Percentiles rank a stretch among this genome's conserved stretches.
These are phyloP conservation scores for Sciurus carolinensis DNA, from an alignment of 2,797 vertebrate genomes.

Conservation along the genomic window DNA sequence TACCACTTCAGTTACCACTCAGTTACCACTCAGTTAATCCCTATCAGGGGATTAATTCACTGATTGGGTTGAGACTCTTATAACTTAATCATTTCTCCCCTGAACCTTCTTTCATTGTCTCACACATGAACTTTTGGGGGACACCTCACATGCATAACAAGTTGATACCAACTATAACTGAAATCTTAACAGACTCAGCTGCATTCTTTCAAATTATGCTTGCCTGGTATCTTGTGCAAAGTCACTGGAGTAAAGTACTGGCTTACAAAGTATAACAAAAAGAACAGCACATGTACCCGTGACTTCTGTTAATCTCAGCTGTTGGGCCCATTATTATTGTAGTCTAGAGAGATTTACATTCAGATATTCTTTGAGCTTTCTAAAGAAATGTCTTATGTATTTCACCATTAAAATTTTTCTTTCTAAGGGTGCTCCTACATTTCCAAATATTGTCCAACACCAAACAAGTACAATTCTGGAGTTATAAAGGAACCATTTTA, in stretches of 20 bases:
- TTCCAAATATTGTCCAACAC: conserved; percentile 9
- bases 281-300: not conserved
- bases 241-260: not conserved
- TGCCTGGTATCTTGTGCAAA: not conserved
- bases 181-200: not conserved
- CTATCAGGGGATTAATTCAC: too few relatives aligned
- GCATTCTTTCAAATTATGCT: not conserved
- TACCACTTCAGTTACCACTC: too few relatives aligned
- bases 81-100: too few relatives aligned
- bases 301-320: not conserved
- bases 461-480: not conserved
- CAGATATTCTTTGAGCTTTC: not conserved
- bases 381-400: not conserved
- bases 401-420: not conserved
- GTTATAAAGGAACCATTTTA: not conserved
- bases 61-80: too few relatives aligned
- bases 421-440: not conserved
- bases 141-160: too few relatives aligned
- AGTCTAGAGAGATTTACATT: not conserved
- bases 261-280: not conserved
- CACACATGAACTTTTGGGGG: too few relatives aligned
- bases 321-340: not conserved
- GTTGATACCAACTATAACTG: too few relatives aligned
- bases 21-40: too few relatives aligned
- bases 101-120: too few relatives aligned